phyloP scores from a whole-genome alignment of 2,113 vertebrate species.

The Cyphomyrus discorhynchus region DNA sequence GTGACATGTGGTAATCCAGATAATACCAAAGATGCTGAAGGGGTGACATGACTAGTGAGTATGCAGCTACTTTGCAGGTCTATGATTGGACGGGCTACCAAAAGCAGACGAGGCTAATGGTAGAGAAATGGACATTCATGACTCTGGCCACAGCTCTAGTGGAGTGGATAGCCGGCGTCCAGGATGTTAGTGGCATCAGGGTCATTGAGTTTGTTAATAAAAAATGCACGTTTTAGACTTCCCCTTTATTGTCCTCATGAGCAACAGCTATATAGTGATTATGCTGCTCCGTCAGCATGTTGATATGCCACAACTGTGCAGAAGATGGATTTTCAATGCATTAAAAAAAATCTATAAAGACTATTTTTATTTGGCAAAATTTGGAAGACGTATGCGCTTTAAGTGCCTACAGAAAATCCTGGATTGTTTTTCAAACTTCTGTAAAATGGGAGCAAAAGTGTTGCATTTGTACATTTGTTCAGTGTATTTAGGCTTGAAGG shows the following conservation, averaged over 20 bases:
- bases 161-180: background rate
- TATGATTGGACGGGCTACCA: background rate
- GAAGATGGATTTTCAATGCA: background rate
- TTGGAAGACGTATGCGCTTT: background rate
- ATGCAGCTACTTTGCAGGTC: background rate
- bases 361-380: too few species aligned
- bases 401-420: background rate
- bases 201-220: background rate
- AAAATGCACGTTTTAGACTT: background rate
- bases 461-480: background rate
- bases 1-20: background rate
- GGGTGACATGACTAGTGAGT: background rate
- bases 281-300: background rate
- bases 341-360: background rate
- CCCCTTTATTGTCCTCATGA: background rate
- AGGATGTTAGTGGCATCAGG: background rate
- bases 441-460: background rate
- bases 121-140: background rate
- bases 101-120: background rate
- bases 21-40: background rate
- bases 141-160: background rate
- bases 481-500: constrained; percentile 47
- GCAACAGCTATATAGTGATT: background rate
- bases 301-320: background rate
- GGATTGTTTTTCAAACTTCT: background rate